Base-by-base conservation (phyloP, 2,888 invertebrate genomes). In the Pollenia griseotomentosa region DNA sequence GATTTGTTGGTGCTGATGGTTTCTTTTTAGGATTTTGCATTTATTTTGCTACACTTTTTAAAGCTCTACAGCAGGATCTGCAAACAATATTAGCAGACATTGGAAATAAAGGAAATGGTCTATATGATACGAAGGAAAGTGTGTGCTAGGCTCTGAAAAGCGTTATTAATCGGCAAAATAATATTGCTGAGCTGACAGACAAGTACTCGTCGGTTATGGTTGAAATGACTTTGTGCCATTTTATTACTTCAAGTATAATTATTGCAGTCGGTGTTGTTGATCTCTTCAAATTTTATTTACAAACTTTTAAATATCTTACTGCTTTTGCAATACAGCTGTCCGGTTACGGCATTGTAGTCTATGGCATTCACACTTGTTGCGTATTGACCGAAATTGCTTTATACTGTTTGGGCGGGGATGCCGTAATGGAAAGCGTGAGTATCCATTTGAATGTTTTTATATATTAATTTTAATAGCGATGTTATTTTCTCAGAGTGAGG, bases 331-430 rank as follows among this genome's bases (percentile, higher is more conserved):
- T 3, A 33, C 33, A 92, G 92, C 90, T 91, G 63, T 90, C 91
- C 11, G 92, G 92, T 14, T 89, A 90, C 63, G 90, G 91, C 12
- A 86, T 90, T 46, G 44, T 92, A 10, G 89, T 92, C 0, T 92
- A 92, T 81, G 51, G 91, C n/a, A 89, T 90, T 33, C 90, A 92
- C 68, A 90, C 91, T 12, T 84, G 88, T n/a, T 89, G 90, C 10
- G 91, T 90, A 44, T 78, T 84, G 5, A 88, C 88, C 0, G 91
- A 92, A 88, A 89, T 92, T 8, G 89, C 89, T 68, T 65, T 91
- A 0, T 92, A 92, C 55, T 92, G 92, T 16, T 44, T 91, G 14
- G 93, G 92, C 2, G 92, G 93, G 1, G 89, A 90, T 8, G 88
- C 16, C 19, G 87, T 92, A 2, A 91, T 90, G 86, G 90, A 91